Conservation (phyloP, 1,140 invertebrate species). For the Sycophaga agraensis region DNA sequence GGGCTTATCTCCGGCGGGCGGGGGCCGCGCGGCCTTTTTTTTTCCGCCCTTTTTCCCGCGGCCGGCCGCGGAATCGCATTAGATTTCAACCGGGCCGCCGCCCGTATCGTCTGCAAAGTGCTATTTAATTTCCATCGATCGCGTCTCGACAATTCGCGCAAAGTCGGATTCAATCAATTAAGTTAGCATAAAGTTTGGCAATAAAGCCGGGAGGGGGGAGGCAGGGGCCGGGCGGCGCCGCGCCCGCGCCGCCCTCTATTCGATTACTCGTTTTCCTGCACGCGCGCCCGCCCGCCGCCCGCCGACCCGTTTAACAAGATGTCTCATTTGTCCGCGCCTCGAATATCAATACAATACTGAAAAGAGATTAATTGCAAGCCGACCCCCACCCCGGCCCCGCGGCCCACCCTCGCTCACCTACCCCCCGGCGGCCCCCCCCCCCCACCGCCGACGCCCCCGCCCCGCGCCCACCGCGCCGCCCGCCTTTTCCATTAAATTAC, state of each 20-base stretch:
- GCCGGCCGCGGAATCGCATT: too few relatives aligned
- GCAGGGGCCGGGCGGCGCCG: too few relatives aligned
- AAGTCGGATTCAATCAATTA: constrained; percentile 13
- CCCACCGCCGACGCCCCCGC: too few relatives aligned
- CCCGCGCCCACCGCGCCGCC: too few relatives aligned
- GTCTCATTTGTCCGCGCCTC: constrained; percentile 22
- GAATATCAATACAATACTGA: constrained; percentile 20
- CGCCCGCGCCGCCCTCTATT: background rate
- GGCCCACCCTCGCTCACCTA: background rate
- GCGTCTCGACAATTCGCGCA: constrained; percentile 3
- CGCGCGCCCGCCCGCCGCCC: background rate
- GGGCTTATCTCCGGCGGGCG: too few relatives aligned
- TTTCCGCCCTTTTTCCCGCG: too few relatives aligned
- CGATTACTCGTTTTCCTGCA: constrained; percentile 15
- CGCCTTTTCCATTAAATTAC: constrained; percentile 18
- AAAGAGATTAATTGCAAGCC: constrained; percentile 24
- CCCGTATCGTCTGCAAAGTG: too few relatives aligned
- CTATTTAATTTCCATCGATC: too few relatives aligned
- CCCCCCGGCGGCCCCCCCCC: background rate
- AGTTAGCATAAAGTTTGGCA: background rate
- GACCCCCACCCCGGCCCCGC: background rate
- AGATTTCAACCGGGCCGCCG: background rate
- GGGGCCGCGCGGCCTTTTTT: too few relatives aligned
- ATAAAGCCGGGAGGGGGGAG: background rate
- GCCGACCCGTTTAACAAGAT: constrained; percentile 21